Base-by-base conservation (phyloP, 2,797 vertebrate species). In the Hozukius guyotensis region DNA sequence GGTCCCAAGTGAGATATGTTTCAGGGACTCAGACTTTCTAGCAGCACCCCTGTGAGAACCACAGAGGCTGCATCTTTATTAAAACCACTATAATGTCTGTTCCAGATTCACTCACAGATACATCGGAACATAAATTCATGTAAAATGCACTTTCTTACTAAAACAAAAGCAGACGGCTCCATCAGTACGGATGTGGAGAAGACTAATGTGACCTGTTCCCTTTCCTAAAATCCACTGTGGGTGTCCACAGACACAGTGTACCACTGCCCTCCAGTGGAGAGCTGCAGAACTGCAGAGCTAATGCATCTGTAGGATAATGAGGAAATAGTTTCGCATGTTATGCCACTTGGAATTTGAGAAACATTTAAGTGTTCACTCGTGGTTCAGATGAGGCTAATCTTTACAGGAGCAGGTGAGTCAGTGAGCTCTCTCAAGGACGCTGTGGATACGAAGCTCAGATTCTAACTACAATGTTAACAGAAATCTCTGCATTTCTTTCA, bases 261-360 rank as follows among this genome's bases (percentile, higher is more conserved):
- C 75, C 83, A 95, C 93, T 95, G 95, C 94, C 95, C 93, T 87
- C 96, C 87, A 90, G 92, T 94, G 96, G 94, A 87, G 16, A 73
- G 2, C 20, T 38, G n/a, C 20, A 36, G 29, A 25, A 75, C 42
- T 81, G 61, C 81, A 88, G 16, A 4, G 5, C 20, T 2, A n/a
- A n/a, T n/a, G 6, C 22, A 5, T n/a, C 24, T 22, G 20, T 1
- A n/a, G 3, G 14, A 9, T 14, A 18, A 32, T 6, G 31, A 62
- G 20, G 34, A 32, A 5, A 55, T 25, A 6, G 25, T 27, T 72
- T 62, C 6, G 6, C 34, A 14, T 55, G 38, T 46, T 38, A 20
- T 49, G 5, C 25, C 9, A 20, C 6, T 20, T 53, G 34, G 63
- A 59, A 59, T 72, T 14, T 32, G 2, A 75, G 29, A 59, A 66